Conservation (phyloP, 2,113 vertebrate genomes). For the Asarcornis scutulata region DNA sequence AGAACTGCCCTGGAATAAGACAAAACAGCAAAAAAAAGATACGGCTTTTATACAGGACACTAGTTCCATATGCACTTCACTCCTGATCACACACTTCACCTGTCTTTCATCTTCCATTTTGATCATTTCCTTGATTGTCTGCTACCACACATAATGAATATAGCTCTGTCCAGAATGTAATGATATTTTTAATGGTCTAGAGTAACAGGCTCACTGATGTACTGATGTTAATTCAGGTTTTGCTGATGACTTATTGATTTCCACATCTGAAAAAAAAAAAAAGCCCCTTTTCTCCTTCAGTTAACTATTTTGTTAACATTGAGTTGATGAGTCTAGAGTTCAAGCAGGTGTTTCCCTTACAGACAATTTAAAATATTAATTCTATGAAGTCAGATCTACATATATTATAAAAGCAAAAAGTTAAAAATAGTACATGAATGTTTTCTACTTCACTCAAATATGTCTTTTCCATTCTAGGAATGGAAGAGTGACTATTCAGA, state of each 20-base stretch:
- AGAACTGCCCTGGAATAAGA: background rate
- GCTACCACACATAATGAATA: background rate
- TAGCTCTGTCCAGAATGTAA: background rate
- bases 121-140: background rate
- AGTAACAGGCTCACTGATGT: background rate
- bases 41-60: background rate
- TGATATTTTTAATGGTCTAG: background rate
- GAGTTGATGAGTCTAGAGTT: background rate
- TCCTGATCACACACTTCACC: background rate
- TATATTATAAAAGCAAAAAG: background rate
- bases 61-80: background rate
- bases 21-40: background rate
- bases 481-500: background rate
- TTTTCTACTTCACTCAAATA: background rate
- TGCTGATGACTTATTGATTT: background rate
- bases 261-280: background rate
- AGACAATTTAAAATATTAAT: background rate
- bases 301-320: background rate
- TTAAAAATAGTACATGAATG: background rate
- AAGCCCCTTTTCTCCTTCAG: fast-evolving
- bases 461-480: background rate
- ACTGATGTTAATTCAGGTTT: background rate
- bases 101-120: background rate
- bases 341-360: background rate
- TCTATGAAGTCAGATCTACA: background rate